Evolutionary conservation across 2,888 invertebrate genomes (phyloP).

Genomic region (Flexamia atlantica): DNA sequence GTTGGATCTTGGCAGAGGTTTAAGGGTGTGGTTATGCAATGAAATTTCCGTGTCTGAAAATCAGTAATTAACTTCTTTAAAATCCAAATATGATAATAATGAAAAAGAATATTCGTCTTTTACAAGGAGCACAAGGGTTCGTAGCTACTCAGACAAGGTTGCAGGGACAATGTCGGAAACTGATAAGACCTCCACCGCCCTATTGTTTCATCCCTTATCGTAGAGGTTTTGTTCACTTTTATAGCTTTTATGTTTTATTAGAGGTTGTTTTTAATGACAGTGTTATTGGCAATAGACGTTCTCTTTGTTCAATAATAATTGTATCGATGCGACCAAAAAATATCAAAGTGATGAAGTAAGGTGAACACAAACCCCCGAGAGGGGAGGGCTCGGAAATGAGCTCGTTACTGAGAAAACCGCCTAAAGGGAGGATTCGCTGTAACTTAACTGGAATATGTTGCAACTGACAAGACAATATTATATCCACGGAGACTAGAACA

Average conservation of each 20-base stretch:
- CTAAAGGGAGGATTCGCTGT: not conserved
- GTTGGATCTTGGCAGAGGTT: too few relatives aligned
- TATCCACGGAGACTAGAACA: too few relatives aligned
- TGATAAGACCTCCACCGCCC: not conserved
- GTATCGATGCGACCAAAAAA: not conserved
- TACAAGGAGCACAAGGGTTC: too few relatives aligned
- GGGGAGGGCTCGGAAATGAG: not conserved
- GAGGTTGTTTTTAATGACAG: not conserved
- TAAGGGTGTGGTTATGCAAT: too few relatives aligned
- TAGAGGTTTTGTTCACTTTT: not conserved
- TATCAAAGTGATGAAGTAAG: conserved; percentile 1
- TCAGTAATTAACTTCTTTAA: too few relatives aligned
- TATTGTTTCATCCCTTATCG: conserved; percentile 5
- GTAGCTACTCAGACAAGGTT: too few relatives aligned
- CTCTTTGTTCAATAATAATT: not conserved
- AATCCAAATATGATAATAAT: too few relatives aligned
- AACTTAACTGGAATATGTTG: too few relatives aligned
- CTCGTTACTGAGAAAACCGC: not conserved
- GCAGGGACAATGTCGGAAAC: too few relatives aligned
- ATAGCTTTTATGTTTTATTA: not conserved
- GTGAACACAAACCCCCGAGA: not conserved
- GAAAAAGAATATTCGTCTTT: too few relatives aligned
- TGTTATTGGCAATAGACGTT: not conserved
- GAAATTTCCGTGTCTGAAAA: too few relatives aligned
- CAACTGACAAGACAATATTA: too few relatives aligned